Base-by-base conservation (phyloP, 2,888 invertebrate genomes). In the Ernsta delagoae region DNA sequence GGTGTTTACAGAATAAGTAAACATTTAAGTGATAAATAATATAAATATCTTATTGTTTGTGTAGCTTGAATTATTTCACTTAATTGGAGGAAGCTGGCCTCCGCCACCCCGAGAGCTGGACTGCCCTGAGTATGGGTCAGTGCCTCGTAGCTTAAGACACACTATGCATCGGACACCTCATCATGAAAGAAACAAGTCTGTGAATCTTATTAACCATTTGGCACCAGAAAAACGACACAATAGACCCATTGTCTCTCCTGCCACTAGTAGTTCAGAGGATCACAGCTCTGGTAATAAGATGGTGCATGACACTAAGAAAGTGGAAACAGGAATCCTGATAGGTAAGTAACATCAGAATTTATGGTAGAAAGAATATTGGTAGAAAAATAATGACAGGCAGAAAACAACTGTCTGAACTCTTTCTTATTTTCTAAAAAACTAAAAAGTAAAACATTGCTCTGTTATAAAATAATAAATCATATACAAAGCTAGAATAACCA, bases 161-260 rank as follows among this genome's bases (percentile, higher is more conserved):
- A 92, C 83, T 84, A 91, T 90, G 90, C 91, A 92, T 81, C 86
- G 84, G 67, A 73, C 86, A 61, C 76, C 83, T 48, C 87, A 85
- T 70, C 80, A 84, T 79, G 94, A 92, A 72, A 88, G 95, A 75
- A 90, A 94, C 75, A 95, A 95, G 80, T 95, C 95, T 79, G 85
- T 92, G 5, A 96, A 95, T 83, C 87, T 94, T 50, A 81, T 95
- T 70, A 91, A 94, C 70, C 95, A 95, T 77, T 80, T 95, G 69
- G 87, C 92, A 57, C 88, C 92, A 72, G 91, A 93, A 31, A 80
- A 83, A 71, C 82, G 86, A 75, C 79, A 85, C 41, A 82, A 81
- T 74, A 93, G 83, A 82, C 81, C 78, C 5, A 2, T 12, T 9
- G 48, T 53, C 64, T 76, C 78, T 71, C 78, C 77, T 63, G 74